phyloP scores from a whole-genome alignment of 2,888 invertebrate genomes.

The Platycheirus rosarum region DNA sequence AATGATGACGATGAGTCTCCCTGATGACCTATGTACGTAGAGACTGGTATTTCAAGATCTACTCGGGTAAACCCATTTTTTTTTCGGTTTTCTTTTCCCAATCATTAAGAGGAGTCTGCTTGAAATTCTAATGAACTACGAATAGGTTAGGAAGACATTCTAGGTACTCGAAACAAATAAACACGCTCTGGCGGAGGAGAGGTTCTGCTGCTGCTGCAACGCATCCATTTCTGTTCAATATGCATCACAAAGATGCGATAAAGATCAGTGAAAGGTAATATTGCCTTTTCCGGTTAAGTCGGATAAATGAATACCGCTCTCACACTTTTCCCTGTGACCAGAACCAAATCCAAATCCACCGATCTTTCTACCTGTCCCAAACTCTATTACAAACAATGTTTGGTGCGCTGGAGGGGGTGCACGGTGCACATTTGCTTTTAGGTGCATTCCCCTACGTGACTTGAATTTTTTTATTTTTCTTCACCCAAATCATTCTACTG shows the following conservation, averaged over 20 bases:
- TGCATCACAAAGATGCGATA: constrained; percentile 72
- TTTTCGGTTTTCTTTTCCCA: constrained; percentile 26
- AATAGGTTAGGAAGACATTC: constrained; percentile 7
- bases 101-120: constrained; percentile 33
- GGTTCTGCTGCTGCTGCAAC: constrained; percentile 28
- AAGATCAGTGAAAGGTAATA: constrained; percentile 73
- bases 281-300: constrained; percentile 71
- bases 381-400: constrained; percentile 37
- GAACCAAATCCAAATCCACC: constrained; percentile 29
- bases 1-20: constrained; percentile 5
- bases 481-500: constrained; percentile 39
- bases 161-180: constrained; percentile 30
- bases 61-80: constrained; percentile 58
- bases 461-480: constrained; percentile 56
- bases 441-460: constrained; percentile 73
- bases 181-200: constrained; percentile 4
- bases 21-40: constrained; percentile 13
- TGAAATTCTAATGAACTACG: constrained; percentile 65
- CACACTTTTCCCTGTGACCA: constrained; percentile 39
- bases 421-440: constrained; percentile 55
- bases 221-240: constrained; percentile 69
- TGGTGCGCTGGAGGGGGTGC: neutral
- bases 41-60: constrained; percentile 63
- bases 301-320: constrained; percentile 66
- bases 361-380: constrained; percentile 69